Evolutionary conservation across 1,140 invertebrate genomes (phyloP), one percentile per base, ranked within the genome.

Genomic region (Brachionus sp.): DNA sequence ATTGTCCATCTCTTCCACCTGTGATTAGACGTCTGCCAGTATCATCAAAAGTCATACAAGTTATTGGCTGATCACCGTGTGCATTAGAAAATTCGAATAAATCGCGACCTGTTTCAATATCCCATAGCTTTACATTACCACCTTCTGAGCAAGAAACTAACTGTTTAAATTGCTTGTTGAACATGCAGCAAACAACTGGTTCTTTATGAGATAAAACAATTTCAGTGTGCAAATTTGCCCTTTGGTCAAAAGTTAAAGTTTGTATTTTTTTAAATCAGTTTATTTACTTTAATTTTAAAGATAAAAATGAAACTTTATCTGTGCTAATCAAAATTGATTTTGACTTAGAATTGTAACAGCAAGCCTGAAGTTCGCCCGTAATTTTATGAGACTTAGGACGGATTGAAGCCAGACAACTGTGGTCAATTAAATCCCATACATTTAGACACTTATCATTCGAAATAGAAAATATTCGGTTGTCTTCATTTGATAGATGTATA

Each of bases 71-170:
- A 57, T 87, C 87, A 19, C 86, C 88, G 82, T 89, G 88, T 29
- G 88, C 88, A 12, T 88, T 86, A 4, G 87, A 86, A 85, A 86
- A 90, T 57, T 90, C 88, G 86, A 88, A 89, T 73, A 89, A 86
- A 12, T 85, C 46, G 23, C 86, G 86, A 7, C 89, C 89, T n/a
- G 86, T 88, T 84, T 88, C 86, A 84, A 89, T 86, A 84, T 89
- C 88, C 89, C 89, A 90, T 2, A 90, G 80, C 83, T 73, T 68
- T 37, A 83, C 39, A 10, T 44, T 73, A 0, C 88, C 89, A 25
- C 86, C 86, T 80, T 87, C 87, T 53, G 88, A 89, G 82, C 86
- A 88, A 13, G 88, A 88, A 83, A 89, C 85, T 46, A 89, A 85
- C 84, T 89, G 88, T 75, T 88, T 89, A 78, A 89, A 89, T 53